Conservation (phyloP, 2,888 invertebrate genomes). For the Catocala nupta region DNA sequence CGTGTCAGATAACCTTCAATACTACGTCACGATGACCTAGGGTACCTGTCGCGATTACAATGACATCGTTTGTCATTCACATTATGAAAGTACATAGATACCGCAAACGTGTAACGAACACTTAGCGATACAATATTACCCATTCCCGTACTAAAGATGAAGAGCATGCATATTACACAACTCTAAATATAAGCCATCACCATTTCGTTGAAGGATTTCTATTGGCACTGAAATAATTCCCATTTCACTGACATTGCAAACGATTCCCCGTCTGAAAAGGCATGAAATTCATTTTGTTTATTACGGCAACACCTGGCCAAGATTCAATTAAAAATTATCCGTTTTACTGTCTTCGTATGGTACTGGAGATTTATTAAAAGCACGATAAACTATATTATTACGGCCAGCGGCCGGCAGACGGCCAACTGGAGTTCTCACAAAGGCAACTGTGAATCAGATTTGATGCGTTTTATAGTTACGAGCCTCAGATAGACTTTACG, state of each 20-base stretch:
- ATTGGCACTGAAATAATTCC: conserved; percentile 37
- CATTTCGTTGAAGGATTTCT: conserved; percentile 35
- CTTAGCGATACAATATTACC: conserved; percentile 43
- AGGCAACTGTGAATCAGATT: conserved; percentile 76
- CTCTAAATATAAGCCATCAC: conserved; percentile 44
- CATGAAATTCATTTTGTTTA: conserved; percentile 68
- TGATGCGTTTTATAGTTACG: conserved; percentile 78
- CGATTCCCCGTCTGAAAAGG: conserved; percentile 47
- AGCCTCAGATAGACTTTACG: conserved; percentile 72
- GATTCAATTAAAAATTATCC: conserved; percentile 78
- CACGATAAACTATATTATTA: conserved; percentile 74
- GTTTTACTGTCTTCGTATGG: conserved; percentile 69
- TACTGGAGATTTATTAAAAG: conserved; percentile 71
- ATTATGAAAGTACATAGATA: conserved; percentile 13
- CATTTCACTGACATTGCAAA: conserved; percentile 44
- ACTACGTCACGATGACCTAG: conserved; percentile 12
- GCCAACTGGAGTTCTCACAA: conserved; percentile 71
- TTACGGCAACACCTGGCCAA: conserved; percentile 72
- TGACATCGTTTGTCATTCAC: conserved; percentile 13
- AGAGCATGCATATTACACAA: conserved; percentile 44
- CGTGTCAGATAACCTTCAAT: conserved; percentile 8
- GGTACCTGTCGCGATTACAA: conserved; percentile 1
- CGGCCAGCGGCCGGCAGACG: conserved; percentile 62
- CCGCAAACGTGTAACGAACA: conserved; percentile 22
- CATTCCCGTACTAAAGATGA: conserved; percentile 30